Evolutionary conservation across 2,888 invertebrate species (phyloP).

Genomic region (Chaitophorus viminalis): DNA sequence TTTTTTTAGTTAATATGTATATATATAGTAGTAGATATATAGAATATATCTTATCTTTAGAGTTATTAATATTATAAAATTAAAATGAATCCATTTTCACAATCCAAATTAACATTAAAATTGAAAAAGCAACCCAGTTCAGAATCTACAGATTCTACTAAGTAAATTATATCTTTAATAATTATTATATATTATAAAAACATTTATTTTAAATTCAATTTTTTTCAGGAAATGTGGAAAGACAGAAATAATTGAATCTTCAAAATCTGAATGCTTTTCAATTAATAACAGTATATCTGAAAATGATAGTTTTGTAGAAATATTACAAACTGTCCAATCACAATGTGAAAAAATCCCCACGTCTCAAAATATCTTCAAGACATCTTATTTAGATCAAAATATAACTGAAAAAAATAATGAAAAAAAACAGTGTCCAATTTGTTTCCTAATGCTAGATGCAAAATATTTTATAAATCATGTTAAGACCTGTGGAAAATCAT

Average conservation of each 20-base stretch:
- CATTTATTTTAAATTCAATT: conserved; percentile 4
- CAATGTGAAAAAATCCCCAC: not conserved
- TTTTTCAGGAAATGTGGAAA: conserved; percentile 33
- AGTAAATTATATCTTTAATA: conserved; percentile 16
- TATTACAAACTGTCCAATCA: conserved; percentile 31
- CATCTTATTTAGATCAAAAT: conserved; percentile 1
- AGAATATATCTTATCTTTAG: not conserved
- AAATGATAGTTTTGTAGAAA: conserved; percentile 57
- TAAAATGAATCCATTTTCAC: conserved; percentile 56
- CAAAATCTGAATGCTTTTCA: not conserved
- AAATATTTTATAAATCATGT: conserved; percentile 66
- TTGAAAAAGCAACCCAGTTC: conserved; percentile 33
- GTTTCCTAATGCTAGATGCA: conserved; percentile 54
- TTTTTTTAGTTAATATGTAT: conserved; percentile 4
- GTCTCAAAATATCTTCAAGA: conserved; percentile 44
- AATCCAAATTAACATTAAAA: conserved; percentile 57
- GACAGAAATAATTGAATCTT: not conserved
- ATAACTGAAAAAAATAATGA: not conserved
- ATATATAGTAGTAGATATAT: conserved; percentile 18
- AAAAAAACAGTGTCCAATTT: conserved; percentile 63
- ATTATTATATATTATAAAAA: conserved; percentile 1
- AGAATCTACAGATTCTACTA: not conserved
- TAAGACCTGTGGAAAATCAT: conserved; percentile 68
- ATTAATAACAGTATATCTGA: conserved; percentile 44
- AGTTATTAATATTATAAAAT: not conserved